These are phyloP conservation scores for Rana temporaria DNA, from an alignment of 2,113 vertebrate species.

Conservation along the genomic window DNA sequence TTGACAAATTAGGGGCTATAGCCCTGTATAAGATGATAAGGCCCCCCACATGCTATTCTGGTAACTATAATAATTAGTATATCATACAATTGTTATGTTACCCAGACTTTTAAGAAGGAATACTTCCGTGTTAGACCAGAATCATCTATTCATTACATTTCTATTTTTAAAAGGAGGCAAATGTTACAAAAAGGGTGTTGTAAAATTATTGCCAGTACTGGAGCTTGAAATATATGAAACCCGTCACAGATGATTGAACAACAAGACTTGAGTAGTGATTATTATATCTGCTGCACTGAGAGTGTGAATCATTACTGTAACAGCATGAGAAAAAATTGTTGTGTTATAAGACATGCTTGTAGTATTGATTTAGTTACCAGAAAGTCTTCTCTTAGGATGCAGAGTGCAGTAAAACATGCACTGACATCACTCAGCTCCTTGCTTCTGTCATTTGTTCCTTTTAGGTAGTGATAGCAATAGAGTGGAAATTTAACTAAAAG, in stretches of 20 bases:
- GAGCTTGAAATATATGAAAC: conserved; percentile 67
- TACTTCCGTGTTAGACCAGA: conserved; percentile 54
- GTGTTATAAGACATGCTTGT: conserved; percentile 70
- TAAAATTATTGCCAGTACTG: conserved; percentile 63
- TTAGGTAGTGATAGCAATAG: conserved; percentile 80
- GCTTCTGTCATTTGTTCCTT: conserved; percentile 75
- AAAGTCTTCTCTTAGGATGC: conserved; percentile 85
- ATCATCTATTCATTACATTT: conserved; percentile 61
- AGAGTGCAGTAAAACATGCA: conserved; percentile 79
- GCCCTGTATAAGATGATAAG: too few relatives aligned
- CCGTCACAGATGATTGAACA: conserved; percentile 83
- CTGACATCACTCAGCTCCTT: conserved; percentile 73
- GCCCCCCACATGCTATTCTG: too few relatives aligned
- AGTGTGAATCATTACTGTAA: conserved; percentile 80
- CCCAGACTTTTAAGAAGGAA: conserved; percentile 58
- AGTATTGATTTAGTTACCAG: conserved; percentile 80
- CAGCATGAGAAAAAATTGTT: conserved; percentile 72
- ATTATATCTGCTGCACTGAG: conserved; percentile 82
- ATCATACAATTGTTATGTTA: too few relatives aligned
- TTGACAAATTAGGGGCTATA: too few relatives aligned
- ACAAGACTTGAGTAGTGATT: conserved; percentile 77
- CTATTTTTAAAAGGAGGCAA: conserved; percentile 65
- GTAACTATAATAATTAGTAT: too few relatives aligned
- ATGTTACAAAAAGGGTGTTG: conserved; percentile 63
- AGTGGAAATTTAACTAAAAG: conserved; percentile 75